phyloP scores from a whole-genome alignment of 2,113 vertebrate genomes.

The Pristiophorus japonicus region DNA sequence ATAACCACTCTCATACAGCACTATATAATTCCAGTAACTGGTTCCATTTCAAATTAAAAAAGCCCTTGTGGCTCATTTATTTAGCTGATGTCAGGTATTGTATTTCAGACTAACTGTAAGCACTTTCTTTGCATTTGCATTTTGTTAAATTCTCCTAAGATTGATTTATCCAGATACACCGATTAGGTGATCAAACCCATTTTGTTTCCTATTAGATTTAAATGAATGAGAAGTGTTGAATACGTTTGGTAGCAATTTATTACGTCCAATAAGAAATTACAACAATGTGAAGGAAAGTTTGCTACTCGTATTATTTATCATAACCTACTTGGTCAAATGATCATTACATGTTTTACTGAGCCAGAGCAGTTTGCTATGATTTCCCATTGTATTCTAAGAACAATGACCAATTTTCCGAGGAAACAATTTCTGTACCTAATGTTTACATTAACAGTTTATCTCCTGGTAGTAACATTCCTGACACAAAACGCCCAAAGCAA shows the following conservation, averaged over 20 bases:
- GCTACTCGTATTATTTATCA: not conserved
- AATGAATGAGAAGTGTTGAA: not conserved
- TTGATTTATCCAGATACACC: not conserved
- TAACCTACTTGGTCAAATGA: not conserved
- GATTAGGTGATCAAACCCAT: not conserved
- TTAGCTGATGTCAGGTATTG: not conserved
- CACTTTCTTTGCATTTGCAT: not conserved
- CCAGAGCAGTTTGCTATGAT: not conserved
- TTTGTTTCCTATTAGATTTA: not conserved
- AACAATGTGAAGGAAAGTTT: not conserved
- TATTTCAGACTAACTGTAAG: not conserved
- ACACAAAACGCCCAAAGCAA: too few relatives aligned
- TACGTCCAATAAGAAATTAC: not conserved
- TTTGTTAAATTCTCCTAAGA: not conserved
- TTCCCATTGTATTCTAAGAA: not conserved
- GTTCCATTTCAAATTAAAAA: not conserved
- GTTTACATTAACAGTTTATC: not conserved
- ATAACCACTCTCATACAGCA: not conserved
- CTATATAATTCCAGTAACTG: not conserved
- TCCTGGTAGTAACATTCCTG: not conserved
- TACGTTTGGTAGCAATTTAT: not conserved
- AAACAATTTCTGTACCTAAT: not conserved
- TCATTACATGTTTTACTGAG: constrained; percentile 26
- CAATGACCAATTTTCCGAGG: not conserved
- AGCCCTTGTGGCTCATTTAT: not conserved